Base-by-base conservation (phyloP, 2,888 invertebrate genomes). In the Anorthoa munda region DNA sequence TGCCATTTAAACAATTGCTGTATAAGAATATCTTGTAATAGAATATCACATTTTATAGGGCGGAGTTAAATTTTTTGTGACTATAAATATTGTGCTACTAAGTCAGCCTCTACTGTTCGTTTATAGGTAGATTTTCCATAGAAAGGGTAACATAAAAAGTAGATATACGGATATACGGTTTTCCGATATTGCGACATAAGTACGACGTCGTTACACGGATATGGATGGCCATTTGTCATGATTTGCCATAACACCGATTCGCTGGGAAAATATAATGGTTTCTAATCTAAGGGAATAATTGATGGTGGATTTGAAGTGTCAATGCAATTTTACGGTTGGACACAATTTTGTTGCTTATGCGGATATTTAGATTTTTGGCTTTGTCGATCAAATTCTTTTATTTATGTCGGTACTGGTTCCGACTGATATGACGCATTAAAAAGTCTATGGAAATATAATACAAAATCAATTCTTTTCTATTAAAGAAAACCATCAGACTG, bases 171-270 rank as follows among this genome's bases (percentile, higher is more conserved):
- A 68, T 66, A 81, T 70, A 75, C 75, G 79, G 84, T 74, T 84
- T 75, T 79, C 75, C 84, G 75, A 83, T 81, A 86, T 81, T 75
- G 77, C 73, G 71, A 81, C 79, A 83, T 79, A 86, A 79, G 85
- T 85, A 84, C 77, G 55, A 76, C 65, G 81, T 78, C 84, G 84
- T 79, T 75, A 77, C 67, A 60, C 61, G 79, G 70, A 74, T 86
- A 82, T 86, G 79, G 85, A 77, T 75, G 59, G 66, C 84, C 79
- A 86, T 85, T 86, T 84, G 72, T 85, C 85, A 85, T 84, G 86
- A 86, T 86, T 85, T 85, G 84, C 86, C 77, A 81, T 82, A 84
- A 79, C 82, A 73, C 70, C 72, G 77, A 79, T 77, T 77, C 73
- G 73, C 58, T 67, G 71, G 79, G 61, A 86, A 82, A 82, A 84